Evolutionary conservation across 1,140 invertebrate species (phyloP), one percentile per base, ranked within the genome.

Genomic region (Carcinoscorpius rotundicauda): DNA sequence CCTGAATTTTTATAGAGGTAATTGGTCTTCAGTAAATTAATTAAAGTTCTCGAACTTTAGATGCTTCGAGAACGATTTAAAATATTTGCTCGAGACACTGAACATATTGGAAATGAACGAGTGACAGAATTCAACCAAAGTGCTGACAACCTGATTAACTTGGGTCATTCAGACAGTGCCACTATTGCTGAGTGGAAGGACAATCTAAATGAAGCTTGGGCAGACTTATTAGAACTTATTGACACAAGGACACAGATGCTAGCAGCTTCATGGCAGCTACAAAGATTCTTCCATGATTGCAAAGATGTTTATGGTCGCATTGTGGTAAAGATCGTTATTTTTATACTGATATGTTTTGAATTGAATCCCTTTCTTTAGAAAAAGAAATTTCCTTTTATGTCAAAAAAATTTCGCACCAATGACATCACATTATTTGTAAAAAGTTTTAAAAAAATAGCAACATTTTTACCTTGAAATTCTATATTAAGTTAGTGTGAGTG

Each of bases 281-380:
- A 98, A 81, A 99, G 98, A 80, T 99, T 98, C 87, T 98, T 98
- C 89, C 93, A 98, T 78, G 97, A 99, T 79, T 99, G 97, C 81
- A 98, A 98, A 80, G 97, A 99, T 77, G 89, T 97, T 52, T 79
- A 98, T 52, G 88, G 91, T 52, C 84, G 94, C 69, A 96, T 97
- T 70, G 79, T 92, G 50, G 91, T 94, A 77, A 68, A 58, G 29
- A 64, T 8, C 59, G 0, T 29, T 29, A 29, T 29, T 29, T 29
- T 29, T 29, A 29, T 29, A 29, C 29, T 29, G 29, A 29, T 29
- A 2, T 29, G 29, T 29, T 29, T 29, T 29, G 29, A 29, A 29
- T 29, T 29, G 29, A 29, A 29, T 29, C 29, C 29, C 0, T 29
- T 29, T 29, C 29, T 29, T 29, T 29, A 29, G 29, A 29, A 29